These are phyloP conservation scores for Verasper variegatus DNA, from an alignment of 2,113 vertebrate genomes.

Conservation along the genomic window DNA sequence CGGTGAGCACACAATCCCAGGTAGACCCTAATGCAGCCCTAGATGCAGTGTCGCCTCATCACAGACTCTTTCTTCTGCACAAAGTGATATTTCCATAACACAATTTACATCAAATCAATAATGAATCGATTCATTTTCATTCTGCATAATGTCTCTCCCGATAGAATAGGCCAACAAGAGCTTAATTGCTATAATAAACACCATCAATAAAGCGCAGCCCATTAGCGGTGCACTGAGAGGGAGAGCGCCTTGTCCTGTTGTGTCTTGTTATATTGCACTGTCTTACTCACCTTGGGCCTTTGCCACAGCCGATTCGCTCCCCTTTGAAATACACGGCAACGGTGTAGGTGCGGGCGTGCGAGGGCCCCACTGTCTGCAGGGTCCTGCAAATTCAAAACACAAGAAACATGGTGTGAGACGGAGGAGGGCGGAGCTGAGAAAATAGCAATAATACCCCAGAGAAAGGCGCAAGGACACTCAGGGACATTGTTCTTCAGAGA, in stretches of 20 bases:
- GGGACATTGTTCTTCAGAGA: constrained; percentile 50
- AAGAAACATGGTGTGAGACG: background rate
- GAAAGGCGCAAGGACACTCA: constrained; percentile 43
- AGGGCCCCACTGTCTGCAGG: constrained; percentile 96
- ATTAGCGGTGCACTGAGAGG: constrained; percentile 60
- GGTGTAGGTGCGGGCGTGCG: constrained; percentile 96
- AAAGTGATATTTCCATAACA: constrained; percentile 66
- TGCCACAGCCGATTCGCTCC: constrained; percentile 96
- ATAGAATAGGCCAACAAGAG: constrained; percentile 51
- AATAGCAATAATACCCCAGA: constrained; percentile 28
- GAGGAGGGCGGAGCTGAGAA: constrained; percentile 5
- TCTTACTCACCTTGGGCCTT: constrained; percentile 93
- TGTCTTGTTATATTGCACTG: constrained; percentile 34
- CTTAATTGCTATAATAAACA: constrained; percentile 78
- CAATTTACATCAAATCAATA: constrained; percentile 72
- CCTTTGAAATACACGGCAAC: constrained; percentile 99
- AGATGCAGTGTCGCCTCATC: background rate
- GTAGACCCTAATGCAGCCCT: background rate
- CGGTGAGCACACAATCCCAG: constrained; percentile 17
- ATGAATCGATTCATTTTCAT: constrained; percentile 75
- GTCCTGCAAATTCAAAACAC: constrained; percentile 84
- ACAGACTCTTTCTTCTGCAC: background rate
- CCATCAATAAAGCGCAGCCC: constrained; percentile 63
- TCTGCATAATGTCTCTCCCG: constrained; percentile 67
- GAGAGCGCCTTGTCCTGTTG: constrained; percentile 19